Percentiles rank a stretch among this genome's conserved stretches.
Evolutionary conservation across 2,888 invertebrate genomes (phyloP).

Genomic region (Odiellus spinosus): DNA sequence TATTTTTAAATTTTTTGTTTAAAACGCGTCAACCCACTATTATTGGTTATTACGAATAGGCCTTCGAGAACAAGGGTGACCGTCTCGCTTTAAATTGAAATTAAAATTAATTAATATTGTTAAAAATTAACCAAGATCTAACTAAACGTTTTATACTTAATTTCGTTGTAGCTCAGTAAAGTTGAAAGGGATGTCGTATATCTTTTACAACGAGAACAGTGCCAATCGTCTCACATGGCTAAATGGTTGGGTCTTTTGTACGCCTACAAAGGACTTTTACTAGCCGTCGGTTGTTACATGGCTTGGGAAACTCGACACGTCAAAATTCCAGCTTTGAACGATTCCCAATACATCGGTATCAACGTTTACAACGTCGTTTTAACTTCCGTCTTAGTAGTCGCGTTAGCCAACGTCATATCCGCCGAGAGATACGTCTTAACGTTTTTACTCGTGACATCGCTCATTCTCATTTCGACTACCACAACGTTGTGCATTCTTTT

Average conservation of each 20-base stretch:
- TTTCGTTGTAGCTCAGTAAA: slow-evolving; percentile 11
- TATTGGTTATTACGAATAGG: too few species aligned
- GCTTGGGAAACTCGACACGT: slow-evolving; percentile 87
- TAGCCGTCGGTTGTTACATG: slow-evolving; percentile 83
- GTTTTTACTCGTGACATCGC: slow-evolving; percentile 61
- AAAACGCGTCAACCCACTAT: too few species aligned
- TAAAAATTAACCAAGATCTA: too few species aligned
- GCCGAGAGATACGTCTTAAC: slow-evolving; percentile 63
- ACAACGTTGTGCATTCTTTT: slow-evolving; percentile 70
- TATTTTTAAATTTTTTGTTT: too few species aligned
- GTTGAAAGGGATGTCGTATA: slow-evolving; percentile 27
- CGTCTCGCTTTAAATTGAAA: too few species aligned
- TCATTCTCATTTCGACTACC: slow-evolving; percentile 71
- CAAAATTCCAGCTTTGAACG: slow-evolving; percentile 77
- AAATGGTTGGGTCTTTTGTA: slow-evolving; percentile 82
- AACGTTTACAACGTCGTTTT: slow-evolving; percentile 84
- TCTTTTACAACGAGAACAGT: slow-evolving; percentile 59
- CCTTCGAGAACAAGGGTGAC: too few species aligned
- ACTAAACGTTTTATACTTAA: too few species aligned
- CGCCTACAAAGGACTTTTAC: slow-evolving; percentile 71
- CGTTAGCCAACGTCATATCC: slow-evolving; percentile 65
- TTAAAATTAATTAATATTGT: too few species aligned
- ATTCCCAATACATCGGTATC: slow-evolving; percentile 83
- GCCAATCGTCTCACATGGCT: slow-evolving; percentile 67
- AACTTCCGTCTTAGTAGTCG: slow-evolving; percentile 68